phyloP scores from a whole-genome alignment of 1,140 invertebrate genomes.

The Drosophila pruinosa region DNA sequence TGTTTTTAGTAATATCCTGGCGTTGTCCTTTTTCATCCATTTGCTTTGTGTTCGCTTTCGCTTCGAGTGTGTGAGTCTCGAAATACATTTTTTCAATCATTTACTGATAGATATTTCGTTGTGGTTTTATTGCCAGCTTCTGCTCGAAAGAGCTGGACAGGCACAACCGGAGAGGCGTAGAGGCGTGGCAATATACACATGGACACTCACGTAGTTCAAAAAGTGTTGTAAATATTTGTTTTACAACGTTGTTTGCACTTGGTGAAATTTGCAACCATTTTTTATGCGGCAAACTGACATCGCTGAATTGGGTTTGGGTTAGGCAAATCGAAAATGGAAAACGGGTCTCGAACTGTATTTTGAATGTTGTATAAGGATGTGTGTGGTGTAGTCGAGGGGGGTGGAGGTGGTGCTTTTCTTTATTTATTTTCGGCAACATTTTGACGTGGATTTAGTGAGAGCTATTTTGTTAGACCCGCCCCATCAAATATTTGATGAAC shows the following conservation, averaged over 20 bases:
- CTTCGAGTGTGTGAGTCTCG: not conserved
- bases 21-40: constrained; percentile 10
- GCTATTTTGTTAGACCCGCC: constrained; percentile 68
- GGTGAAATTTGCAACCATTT: constrained; percentile 69
- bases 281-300: constrained; percentile 49
- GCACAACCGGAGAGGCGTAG: not conserved
- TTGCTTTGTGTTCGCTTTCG: not conserved
- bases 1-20: constrained; percentile 26
- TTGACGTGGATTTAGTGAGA: constrained; percentile 68
- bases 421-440: constrained; percentile 65
- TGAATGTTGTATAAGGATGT: not conserved
- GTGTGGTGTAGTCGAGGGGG: not conserved
- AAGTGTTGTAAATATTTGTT: constrained; percentile 76
- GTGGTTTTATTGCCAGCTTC: constrained; percentile 41
- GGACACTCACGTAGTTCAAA: constrained; percentile 52
- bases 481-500: constrained; percentile 64
- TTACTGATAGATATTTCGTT: constrained; percentile 61
- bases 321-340: not conserved
- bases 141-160: constrained; percentile 33
- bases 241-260: constrained; percentile 68
- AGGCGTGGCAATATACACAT: not conserved
- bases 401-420: constrained; percentile 25
- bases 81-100: constrained; percentile 59
- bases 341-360: constrained; percentile 26
- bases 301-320: not conserved